Evolutionary conservation across 2,888 invertebrate species (phyloP).

Genomic region (Protonemura montana): DNA sequence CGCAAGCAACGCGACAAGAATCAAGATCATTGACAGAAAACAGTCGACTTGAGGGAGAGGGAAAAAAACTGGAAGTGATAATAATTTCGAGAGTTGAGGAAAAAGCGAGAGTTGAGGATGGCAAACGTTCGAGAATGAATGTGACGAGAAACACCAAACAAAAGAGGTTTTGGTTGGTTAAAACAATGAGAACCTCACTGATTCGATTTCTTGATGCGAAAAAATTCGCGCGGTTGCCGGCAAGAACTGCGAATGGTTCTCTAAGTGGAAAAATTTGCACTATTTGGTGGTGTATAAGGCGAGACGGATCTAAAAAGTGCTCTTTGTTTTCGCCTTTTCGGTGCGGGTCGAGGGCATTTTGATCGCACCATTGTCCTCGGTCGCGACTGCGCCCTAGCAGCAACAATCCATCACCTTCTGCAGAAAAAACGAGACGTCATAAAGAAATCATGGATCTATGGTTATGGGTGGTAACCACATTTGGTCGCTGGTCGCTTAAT

Average conservation of each 20-base stretch:
- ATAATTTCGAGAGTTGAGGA: not conserved
- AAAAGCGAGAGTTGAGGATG: not conserved
- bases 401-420: not conserved
- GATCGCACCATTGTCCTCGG: not conserved
- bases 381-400: not conserved
- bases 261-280: conserved; percentile 29
- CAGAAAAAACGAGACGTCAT: not conserved
- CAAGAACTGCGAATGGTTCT: not conserved
- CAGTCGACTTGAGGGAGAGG: not conserved
- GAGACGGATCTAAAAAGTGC: not conserved
- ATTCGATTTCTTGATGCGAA: not conserved
- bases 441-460: not conserved
- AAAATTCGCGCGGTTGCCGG: not conserved
- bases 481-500: not conserved
- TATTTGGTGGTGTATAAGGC: not conserved
- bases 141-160: not conserved
- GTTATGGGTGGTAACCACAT: not conserved
- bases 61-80: not conserved
- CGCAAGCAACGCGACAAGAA: not conserved
- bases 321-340: not conserved
- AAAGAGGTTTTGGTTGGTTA: not conserved
- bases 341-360: not conserved
- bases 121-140: not conserved
- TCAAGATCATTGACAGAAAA: not conserved
- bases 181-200: not conserved